These are phyloP conservation scores for Aphodius sticticus DNA, from an alignment of 2,888 invertebrate genomes.

Conservation along the genomic window DNA sequence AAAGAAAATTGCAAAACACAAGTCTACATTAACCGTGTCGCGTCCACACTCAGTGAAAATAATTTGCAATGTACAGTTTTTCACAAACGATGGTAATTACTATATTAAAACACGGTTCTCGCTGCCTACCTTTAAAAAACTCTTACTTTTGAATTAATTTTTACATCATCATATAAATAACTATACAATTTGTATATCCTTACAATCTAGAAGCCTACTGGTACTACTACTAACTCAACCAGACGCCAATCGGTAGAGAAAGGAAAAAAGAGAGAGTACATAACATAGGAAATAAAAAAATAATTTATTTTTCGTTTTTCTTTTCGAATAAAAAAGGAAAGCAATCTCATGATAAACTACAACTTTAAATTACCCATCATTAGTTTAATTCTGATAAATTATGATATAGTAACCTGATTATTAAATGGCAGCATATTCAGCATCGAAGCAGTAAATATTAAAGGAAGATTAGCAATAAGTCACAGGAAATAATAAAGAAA, in stretches of 20 bases:
- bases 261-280: background rate
- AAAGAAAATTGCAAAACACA: background rate
- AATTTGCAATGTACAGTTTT: background rate
- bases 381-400: background rate
- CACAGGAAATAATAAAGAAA: background rate
- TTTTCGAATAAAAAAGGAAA: constrained; percentile 13
- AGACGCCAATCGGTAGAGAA: background rate
- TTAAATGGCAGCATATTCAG: constrained; percentile 44
- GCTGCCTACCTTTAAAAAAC: constrained; percentile 6
- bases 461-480: constrained; percentile 6
- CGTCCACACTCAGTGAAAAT: background rate
- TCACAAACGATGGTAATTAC: background rate
- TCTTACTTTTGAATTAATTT: constrained; percentile 9
- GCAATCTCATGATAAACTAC: constrained; percentile 1
- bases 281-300: background rate
- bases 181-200: constrained; percentile 29
- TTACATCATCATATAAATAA: constrained; percentile 31
- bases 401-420: constrained; percentile 39
- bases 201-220: constrained; percentile 25
- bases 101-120: background rate
- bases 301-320: constrained; percentile 18
- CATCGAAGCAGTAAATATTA: constrained; percentile 41
- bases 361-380: constrained; percentile 39
- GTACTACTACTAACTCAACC: constrained; percentile 6
- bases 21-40: background rate